Evolutionary conservation across 2,888 invertebrate species (phyloP), one percentile per base, ranked within the genome.

Genomic region (Oasisia sp.): DNA sequence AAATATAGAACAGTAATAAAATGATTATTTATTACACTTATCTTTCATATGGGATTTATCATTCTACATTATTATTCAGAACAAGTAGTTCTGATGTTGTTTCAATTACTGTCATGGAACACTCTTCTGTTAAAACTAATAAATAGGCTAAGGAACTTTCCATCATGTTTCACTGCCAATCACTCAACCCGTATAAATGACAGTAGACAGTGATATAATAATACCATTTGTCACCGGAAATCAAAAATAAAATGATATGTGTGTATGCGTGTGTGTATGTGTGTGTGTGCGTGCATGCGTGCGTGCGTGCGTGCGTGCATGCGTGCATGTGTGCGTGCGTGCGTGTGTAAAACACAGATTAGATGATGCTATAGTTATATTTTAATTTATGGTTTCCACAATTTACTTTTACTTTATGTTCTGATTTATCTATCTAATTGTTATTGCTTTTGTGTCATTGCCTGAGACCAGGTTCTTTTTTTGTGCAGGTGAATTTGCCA

Each of bases 401-500:
- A 38, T 38, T 38, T 38, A 38, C 2, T 38, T 38, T 38, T 38
- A 38, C 38, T 38, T 38, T 38, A 4, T 38, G 38, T 27, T 27
- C 27, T 27, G 27, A 27, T 5, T 12, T 14, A 58, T 0, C 7
- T 74, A 27, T 19, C 19, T n/a, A 27, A n/a, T n/a, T n/a, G 7
- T 19, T 74, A 7, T 74, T 27, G n/a, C 74, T 4, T 2, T 90
- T 50, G 1, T 92, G 50, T 44, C 45, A 89, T 92, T 32, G n/a
- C 89, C 11, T 92, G 14, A 91, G 32, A 89, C 19, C 32, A 89
- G 19, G n/a, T 45, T 45, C n/a, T 32, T 44, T 89, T 91, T n/a
- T 91, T 9, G 91, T 93, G 92, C 94, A 96, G 96, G 95, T 96
- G 89, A 96, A 95, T 93, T 93, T 98, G 91, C 97, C 97, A 11